Percentiles rank a stretch among this genome's conserved stretches.
Evolutionary conservation across 2,797 vertebrate genomes (phyloP).

Genomic region (Momotus momota): DNA sequence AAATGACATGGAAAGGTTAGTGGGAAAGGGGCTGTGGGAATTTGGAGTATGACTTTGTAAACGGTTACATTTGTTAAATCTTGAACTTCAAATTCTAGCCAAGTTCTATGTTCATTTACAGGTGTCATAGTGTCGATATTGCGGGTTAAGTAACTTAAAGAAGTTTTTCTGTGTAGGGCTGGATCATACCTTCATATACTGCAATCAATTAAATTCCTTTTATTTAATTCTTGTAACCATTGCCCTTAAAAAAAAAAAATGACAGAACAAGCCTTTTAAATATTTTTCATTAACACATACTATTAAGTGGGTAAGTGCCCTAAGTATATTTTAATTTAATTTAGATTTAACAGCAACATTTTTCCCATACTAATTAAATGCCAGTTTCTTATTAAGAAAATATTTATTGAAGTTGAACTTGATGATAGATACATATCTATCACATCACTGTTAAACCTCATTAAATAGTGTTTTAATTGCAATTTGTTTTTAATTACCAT

Average conservation of each 20-base stretch:
- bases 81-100: neutral
- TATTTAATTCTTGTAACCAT: conserved; percentile 58
- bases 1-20: conserved; percentile 4
- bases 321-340: conserved; percentile 82
- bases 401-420: conserved; percentile 81
- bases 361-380: conserved; percentile 80
- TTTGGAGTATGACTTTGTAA: conserved; percentile 42
- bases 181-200: neutral
- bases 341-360: conserved; percentile 77
- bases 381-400: conserved; percentile 84
- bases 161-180: neutral
- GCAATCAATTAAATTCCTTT: conserved; percentile 34
- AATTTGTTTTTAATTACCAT: conserved; percentile 82
- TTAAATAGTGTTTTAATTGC: conserved; percentile 82
- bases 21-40: neutral
- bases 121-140: neutral
- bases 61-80: neutral
- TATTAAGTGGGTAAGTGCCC: conserved; percentile 77
- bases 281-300: conserved; percentile 79
- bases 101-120: neutral
- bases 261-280: conserved; percentile 48
- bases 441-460: conserved; percentile 77
- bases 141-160: neutral
- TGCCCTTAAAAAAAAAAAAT: conserved; percentile 2
- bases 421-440: conserved; percentile 77